These are phyloP conservation scores for Osmerus mordax DNA, from an alignment of 2,113 vertebrate genomes.

Conservation along the genomic window DNA sequence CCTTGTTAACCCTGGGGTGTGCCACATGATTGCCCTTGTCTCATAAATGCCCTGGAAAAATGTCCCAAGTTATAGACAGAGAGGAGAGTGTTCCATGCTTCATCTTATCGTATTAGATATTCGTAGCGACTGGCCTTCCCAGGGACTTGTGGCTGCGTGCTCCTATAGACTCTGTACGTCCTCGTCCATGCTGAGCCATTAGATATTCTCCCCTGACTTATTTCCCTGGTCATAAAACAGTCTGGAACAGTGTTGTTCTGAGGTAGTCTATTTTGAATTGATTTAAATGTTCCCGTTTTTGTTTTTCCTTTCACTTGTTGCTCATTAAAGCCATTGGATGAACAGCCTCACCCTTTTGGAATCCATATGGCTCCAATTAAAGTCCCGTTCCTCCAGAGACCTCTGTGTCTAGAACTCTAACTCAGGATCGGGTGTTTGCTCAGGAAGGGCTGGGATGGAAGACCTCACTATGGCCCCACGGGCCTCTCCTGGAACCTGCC, in stretches of 20 bases:
- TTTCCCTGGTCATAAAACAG: slow-evolving; percentile 24
- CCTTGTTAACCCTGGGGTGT: too few species aligned
- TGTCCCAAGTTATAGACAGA: slow-evolving; percentile 15
- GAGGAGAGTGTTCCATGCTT: slow-evolving; percentile 27
- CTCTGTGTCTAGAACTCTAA: slow-evolving; percentile 53
- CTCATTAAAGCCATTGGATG: slow-evolving; percentile 55
- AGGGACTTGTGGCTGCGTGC: slow-evolving; percentile 8
- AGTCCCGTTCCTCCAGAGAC: slow-evolving; percentile 56
- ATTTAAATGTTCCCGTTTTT: slow-evolving; percentile 46
- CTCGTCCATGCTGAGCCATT: slow-evolving; percentile 13
- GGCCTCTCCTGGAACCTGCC: slow-evolving; percentile 11
- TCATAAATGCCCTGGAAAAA: slow-evolving; percentile 28
- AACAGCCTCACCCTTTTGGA: slow-evolving; percentile 32
- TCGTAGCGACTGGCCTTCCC: slow-evolving; percentile 36
- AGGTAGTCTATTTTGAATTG: slow-evolving; percentile 37
- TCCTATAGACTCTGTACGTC: slow-evolving; percentile 27
- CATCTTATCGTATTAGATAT: slow-evolving; percentile 6
- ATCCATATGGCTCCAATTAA: slow-evolving; percentile 71
- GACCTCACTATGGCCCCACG: slow-evolving; percentile 22
- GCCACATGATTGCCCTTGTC: slow-evolving; percentile 10
- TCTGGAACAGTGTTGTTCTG: slow-evolving; percentile 23
- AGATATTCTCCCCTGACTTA: slow-evolving; percentile 20
- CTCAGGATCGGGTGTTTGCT: slow-evolving; percentile 47
- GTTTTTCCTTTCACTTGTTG: slow-evolving; percentile 51
- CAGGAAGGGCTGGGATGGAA: slow-evolving; percentile 43